These are phyloP conservation scores for Gymnothorax reevesii DNA, from an alignment of 2,797 vertebrate species.

Conservation along the genomic window DNA sequence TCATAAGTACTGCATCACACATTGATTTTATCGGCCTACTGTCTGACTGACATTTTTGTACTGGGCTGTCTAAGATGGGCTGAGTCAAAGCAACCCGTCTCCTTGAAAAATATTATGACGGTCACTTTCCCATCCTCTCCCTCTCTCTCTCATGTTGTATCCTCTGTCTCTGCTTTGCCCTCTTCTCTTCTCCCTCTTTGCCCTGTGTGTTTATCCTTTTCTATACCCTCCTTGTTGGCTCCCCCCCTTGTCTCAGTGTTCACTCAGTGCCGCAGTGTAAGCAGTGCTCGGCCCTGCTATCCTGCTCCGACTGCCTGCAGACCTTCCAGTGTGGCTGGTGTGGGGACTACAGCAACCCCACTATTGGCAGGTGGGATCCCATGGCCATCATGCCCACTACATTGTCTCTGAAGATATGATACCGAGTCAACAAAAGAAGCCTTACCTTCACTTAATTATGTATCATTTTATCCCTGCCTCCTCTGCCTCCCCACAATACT, in stretches of 20 bases:
- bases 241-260: slow-evolving; percentile 67
- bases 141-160: not conserved
- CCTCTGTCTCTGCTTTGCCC: no score
- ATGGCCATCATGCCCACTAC: not conserved
- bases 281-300: slow-evolving; percentile 78
- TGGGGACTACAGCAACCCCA: slow-evolving; percentile 89
- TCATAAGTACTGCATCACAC: not conserved
- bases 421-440: not conserved
- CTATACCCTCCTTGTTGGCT: no score
- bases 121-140: not conserved
- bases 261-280: slow-evolving; percentile 89
- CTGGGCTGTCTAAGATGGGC: not conserved
- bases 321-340: slow-evolving; percentile 94
- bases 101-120: not conserved
- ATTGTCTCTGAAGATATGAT: not conserved
- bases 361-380: slow-evolving; percentile 80
- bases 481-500: not conserved
- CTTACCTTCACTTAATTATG: no score
- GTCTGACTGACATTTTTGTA: not conserved
- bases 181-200: not conserved
- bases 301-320: slow-evolving; percentile 83
- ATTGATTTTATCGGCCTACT: not conserved
- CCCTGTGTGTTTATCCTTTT: no score
- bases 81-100: no score
- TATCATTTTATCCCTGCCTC: not conserved